Base-by-base conservation (phyloP, 1,140 invertebrate genomes). In the Macrocentrus cingulum region DNA sequence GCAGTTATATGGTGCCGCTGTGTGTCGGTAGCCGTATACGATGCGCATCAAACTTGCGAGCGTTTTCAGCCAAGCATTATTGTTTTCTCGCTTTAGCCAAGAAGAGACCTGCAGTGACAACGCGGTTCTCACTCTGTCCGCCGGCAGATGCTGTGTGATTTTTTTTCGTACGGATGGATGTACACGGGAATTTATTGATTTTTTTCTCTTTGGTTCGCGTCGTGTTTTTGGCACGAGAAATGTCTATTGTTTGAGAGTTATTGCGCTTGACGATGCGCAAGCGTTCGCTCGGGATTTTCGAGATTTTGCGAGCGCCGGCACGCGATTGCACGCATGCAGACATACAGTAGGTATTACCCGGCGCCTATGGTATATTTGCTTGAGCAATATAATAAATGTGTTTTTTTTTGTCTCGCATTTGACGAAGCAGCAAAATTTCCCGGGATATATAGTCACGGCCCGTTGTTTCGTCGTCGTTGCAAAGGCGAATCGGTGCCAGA, bases 241-340 rank as follows among this genome's bases (percentile, higher is more conserved):
- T 2, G n/a, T 42, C 18, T n/a, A n/a, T n/a, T n/a, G n/a, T n/a
- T n/a, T 9, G 37, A 42, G 37, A 8, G 53, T 56, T 25, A 59
- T 50, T 59, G 18, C 23, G 15, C 32, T 37, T 16, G 51, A 23
- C 45, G 16, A 29, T 20, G 16, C 32, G 18, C 37, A 20, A 6
- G 16, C 48, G 29, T 13, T 49, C 6, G 16, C 34, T 46, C 39
- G 45, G 22, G 15, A 51, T 36, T 58, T 20, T 20, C 36, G 46
- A 57, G 41, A 48, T 57, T 46, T 52, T 56, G 41, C 32, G 23
- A 41, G 51, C 41, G 45, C 41, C 13, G 13, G 25, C 60, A 61
- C 60, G 55, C 60, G 60, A 57, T 61, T 57, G 39, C 54, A 37
- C 50, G 50, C 44, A 50, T 58, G 46, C 39, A 39, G 49, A 20